Evolutionary conservation across 2,888 invertebrate species (phyloP), one percentile per base, ranked within the genome.

Genomic region (Brachyptera putata): DNA sequence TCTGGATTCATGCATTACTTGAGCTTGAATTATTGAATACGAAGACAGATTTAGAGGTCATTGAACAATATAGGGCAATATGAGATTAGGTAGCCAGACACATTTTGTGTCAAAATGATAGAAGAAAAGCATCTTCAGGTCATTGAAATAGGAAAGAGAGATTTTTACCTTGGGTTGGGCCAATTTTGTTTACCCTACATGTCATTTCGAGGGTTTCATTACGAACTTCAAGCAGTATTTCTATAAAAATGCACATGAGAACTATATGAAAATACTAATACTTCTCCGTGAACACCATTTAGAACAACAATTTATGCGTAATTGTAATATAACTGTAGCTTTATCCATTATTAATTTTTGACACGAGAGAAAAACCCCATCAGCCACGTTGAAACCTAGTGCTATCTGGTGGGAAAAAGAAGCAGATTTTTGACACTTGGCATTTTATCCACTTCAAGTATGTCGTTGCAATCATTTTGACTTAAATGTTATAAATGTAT

Each of bases 301-400:
- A n/a, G n/a, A n/a, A n/a, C n/a, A n/a, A n/a, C n/a, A n/a, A n/a
- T n/a, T 30, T 30, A 5, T 30, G 30, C 30, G 30, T 30, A 5
- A 11, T 7, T 7, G 7, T 30, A 30, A 30, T 30, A 53, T 53
- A 36, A 53, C n/a, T n/a, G n/a, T n/a, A n/a, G n/a, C n/a, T n/a
- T n/a, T 18, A 22, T 36, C 21, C 53, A 53, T 53, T 34, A 36
- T 53, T 14, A 22, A 34, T 34, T 53, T 53, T 36, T 53, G 53
- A 53, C 53, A 36, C 21, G 16, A 9, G 36, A 34, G 5, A 21
- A 3, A 21, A 34, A 9, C n/a, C n/a, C n/a, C n/a, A n/a, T n/a
- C n/a, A 30, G 53, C 53, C 53, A 53, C 53, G 53, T 53, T 53
- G 53, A 36, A 21, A 53, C 53, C 22, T 37, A 53, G 53, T 22